Evolutionary conservation across 2,113 vertebrate species (phyloP).

Genomic region (Abramis brama): DNA sequence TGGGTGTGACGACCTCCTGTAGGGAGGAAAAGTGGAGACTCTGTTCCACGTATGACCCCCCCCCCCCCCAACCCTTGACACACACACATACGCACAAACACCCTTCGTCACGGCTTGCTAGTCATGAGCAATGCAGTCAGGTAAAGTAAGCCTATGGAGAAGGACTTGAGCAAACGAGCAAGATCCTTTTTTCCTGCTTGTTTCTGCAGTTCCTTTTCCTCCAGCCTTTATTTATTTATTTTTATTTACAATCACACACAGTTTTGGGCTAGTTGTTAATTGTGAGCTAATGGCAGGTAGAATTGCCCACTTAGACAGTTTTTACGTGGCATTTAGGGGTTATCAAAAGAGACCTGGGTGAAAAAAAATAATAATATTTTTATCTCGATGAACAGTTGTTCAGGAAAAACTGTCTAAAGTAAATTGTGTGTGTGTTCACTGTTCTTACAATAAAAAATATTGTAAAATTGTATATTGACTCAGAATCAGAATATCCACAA

Average conservation of each 20-base stretch:
- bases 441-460: neutral
- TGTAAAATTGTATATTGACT: neutral
- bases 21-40: slow-evolving; percentile 56
- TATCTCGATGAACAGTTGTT: neutral
- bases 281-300: neutral
- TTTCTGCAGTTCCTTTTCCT: neutral
- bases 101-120: slow-evolving; percentile 48
- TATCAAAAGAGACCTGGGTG: neutral
- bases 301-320: neutral
- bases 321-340: neutral
- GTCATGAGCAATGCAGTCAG: slow-evolving; percentile 59
- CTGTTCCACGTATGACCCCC: slow-evolving; percentile 39
- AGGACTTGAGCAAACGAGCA: neutral
- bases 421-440: too few species aligned
- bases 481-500: neutral
- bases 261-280: neutral
- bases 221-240: neutral
- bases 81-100: slow-evolving; percentile 41
- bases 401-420: neutral
- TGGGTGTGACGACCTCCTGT: slow-evolving; percentile 57
- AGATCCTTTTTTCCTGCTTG: neutral
- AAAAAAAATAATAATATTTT: neutral
- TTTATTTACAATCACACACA: neutral
- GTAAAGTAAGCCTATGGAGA: slow-evolving; percentile 55
- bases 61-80: slow-evolving; percentile 3